Evolutionary conservation across 2,113 vertebrate genomes (phyloP).

Genomic region (Bagarius yarrelli): DNA sequence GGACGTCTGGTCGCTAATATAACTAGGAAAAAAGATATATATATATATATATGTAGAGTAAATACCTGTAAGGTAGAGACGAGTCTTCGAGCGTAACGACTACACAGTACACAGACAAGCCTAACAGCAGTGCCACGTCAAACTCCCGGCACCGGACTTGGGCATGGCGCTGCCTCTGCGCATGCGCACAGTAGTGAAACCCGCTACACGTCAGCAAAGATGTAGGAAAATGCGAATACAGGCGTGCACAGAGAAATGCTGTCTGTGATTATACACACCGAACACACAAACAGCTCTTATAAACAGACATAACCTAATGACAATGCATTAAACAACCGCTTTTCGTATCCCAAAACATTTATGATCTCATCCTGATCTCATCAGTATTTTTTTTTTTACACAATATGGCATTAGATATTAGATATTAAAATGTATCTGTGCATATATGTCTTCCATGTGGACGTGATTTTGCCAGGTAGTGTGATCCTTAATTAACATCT

Average conservation of each 20-base stretch:
- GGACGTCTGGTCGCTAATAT: neutral
- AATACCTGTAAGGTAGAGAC: conserved; percentile 63
- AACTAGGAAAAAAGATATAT: neutral
- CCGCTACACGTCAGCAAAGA: conserved; percentile 70
- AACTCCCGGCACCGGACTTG: conserved; percentile 67
- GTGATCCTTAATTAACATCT: no score
- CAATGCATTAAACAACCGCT: neutral
- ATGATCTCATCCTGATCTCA: neutral
- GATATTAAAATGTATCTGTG: no score
- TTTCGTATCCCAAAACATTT: no score
- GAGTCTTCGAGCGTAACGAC: conserved; percentile 37
- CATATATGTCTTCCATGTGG: no score
- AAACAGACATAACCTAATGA: neutral
- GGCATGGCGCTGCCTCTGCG: conserved; percentile 39
- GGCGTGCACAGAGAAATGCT: conserved; percentile 23
- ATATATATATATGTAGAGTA: neutral
- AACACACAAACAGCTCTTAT: neutral
- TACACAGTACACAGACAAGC: conserved; percentile 30
- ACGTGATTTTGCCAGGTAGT: no score
- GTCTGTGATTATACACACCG: neutral
- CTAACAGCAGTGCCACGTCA: conserved; percentile 76
- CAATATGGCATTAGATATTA: no score
- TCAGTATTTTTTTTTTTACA: neutral
- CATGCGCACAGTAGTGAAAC: conserved; percentile 60
- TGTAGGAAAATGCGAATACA: neutral